A percentile compares a stretch with the other conserved stretches of the same genome.
phyloP scores from a whole-genome alignment of 2,797 vertebrate genomes.

The Notolepis coatsorum region DNA sequence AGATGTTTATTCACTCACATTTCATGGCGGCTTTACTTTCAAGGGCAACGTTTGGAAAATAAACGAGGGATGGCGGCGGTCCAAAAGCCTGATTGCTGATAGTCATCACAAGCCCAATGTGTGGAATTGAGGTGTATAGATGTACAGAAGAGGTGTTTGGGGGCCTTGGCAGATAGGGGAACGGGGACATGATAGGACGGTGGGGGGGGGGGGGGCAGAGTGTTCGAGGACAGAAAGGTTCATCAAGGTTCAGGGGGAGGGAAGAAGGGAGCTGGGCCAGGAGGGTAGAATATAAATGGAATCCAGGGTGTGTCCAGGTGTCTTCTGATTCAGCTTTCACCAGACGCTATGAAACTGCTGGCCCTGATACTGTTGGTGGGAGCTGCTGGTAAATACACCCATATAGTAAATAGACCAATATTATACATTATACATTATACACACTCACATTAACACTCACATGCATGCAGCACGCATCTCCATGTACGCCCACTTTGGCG shows the following conservation, averaged over 20 bases:
- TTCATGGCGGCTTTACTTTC: constrained; percentile 31
- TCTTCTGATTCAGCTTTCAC: constrained; percentile 51
- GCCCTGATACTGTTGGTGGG: constrained; percentile 73
- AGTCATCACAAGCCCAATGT: constrained; percentile 18
- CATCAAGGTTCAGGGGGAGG: constrained; percentile 1
- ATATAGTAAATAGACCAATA: not conserved
- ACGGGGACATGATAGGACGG: constrained; percentile 33
- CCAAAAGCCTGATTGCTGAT: not conserved
- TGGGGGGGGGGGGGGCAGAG: not conserved
- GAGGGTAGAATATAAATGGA: constrained; percentile 64
- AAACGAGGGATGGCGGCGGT: not conserved
- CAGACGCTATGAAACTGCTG: constrained; percentile 67
- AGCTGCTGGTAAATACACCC: constrained; percentile 73
- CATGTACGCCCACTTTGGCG: too few relatives aligned
- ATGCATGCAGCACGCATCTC: too few relatives aligned
- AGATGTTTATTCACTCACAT: constrained; percentile 40
- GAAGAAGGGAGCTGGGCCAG: not conserved
- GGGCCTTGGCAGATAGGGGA: constrained; percentile 30
- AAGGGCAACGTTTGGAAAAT: constrained; percentile 23
- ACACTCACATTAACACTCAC: too few relatives aligned
- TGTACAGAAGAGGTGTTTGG: not conserved
- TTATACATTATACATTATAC: not conserved
- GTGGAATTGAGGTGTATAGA: constrained; percentile 12
- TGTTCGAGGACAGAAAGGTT: constrained; percentile 18
- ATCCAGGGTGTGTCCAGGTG: constrained; percentile 27